These are phyloP conservation scores for Rhizoglyphus robini DNA, from an alignment of 1,140 invertebrate genomes.

Conservation along the genomic window DNA sequence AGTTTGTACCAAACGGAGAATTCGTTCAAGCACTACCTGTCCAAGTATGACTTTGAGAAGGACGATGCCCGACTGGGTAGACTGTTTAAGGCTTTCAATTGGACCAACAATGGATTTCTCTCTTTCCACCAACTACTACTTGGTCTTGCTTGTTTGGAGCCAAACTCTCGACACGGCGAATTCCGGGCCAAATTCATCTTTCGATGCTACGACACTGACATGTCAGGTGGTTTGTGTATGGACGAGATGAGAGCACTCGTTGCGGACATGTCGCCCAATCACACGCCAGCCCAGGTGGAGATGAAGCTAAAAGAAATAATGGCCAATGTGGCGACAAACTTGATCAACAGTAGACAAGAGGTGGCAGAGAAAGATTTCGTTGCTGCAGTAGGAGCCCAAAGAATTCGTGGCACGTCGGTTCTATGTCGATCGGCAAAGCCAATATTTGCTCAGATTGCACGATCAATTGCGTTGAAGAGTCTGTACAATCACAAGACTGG, in stretches of 20 bases:
- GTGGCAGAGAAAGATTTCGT: slow-evolving; percentile 34
- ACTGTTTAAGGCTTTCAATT: slow-evolving; percentile 21
- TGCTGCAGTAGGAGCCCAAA: slow-evolving; percentile 40
- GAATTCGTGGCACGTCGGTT: slow-evolving; percentile 43
- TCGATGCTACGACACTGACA: too few relatives aligned
- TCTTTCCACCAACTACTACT: slow-evolving; percentile 37
- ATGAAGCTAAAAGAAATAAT: not conserved
- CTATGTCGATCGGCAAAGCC: slow-evolving; percentile 37
- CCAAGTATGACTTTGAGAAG: slow-evolving; percentile 3
- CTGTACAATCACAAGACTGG: too few relatives aligned
- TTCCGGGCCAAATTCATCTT: slow-evolving; percentile 44
- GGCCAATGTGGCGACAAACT: not conserved
- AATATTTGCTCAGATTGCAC: too few relatives aligned
- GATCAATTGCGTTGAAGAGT: too few relatives aligned
- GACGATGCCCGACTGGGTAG: not conserved
- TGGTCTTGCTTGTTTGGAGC: slow-evolving; percentile 42
- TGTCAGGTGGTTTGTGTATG: too few relatives aligned
- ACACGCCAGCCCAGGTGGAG: not conserved
- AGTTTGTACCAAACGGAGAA: too few relatives aligned
- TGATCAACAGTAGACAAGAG: not conserved
- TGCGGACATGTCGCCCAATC: not conserved
- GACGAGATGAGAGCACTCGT: not conserved
- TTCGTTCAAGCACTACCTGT: slow-evolving; percentile 21
- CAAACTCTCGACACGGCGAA: slow-evolving; percentile 39
- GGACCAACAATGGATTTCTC: slow-evolving; percentile 24